phyloP scores from a whole-genome alignment of 2,888 invertebrate species.

The Limnephilus lunatus region DNA sequence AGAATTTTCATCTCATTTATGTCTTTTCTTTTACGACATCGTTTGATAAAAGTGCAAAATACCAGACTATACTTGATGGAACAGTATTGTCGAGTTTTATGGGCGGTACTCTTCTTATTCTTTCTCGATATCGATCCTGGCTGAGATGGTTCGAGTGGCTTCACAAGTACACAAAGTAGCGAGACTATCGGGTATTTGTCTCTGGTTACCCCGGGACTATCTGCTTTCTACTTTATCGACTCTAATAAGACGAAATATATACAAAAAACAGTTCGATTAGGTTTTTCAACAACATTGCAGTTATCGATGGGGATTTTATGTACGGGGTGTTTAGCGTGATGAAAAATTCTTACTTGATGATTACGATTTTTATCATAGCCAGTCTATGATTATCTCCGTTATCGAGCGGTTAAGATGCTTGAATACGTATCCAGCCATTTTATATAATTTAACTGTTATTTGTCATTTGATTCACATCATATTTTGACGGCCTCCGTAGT shows the following conservation, averaged over 20 bases:
- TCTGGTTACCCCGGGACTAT: not conserved
- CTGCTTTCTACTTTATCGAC: not conserved
- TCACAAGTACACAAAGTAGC: not conserved
- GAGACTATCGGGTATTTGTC: not conserved
- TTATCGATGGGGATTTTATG: no score
- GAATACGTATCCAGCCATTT: no score
- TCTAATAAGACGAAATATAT: not conserved
- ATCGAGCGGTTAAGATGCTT: no score
- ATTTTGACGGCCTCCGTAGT: no score
- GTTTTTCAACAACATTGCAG: no score
- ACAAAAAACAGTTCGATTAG: not conserved
- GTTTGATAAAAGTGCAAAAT: conserved; percentile 56
- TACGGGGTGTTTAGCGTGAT: no score
- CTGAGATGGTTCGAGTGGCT: not conserved
- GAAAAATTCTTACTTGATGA: no score
- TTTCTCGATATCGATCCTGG: conserved; percentile 33
- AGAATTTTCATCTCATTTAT: conserved; percentile 48
- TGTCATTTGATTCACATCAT: no score
- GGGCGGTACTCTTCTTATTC: not conserved
- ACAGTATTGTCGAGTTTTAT: conserved; percentile 31
- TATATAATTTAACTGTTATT: no score
- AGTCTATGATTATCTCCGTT: no score
- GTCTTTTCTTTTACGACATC: conserved; percentile 52
- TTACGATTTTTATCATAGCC: no score
- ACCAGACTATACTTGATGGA: conserved; percentile 47